Evolutionary conservation across 2,797 vertebrate species (phyloP), one percentile per base, ranked within the genome.

Genomic region (Brachyalestes nurse): DNA sequence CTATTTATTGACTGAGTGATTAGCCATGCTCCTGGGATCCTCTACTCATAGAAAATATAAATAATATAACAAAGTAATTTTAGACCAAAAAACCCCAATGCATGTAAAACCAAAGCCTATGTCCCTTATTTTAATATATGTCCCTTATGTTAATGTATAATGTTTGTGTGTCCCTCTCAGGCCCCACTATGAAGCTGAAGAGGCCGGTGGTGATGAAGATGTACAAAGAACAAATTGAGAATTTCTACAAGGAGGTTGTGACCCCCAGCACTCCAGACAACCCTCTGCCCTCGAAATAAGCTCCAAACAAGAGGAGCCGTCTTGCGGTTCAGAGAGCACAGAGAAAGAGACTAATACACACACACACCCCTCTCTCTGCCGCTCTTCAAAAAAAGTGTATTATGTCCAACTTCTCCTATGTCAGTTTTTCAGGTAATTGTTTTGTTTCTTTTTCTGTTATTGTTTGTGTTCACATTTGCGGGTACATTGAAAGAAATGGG

Each of bases 181-280:
- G 97, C 57, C 97, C 97, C 0, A 98, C 96, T 0, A 94, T 96
- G 94, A 99, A 99, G 91, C 89, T 99, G 82, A 97, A 93, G 92
- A 91, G 97, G 55, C 87, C 93, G 0, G 92, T 91, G 69, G 95
- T 98, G 34, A 40, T n/a, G 40, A 93, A 96, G 88, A 98, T 97
- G 88, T 98, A 98, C 90, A 91, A 86, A 78, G 89, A 93, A 0
- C 94, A 94, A 62, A 96, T 99, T 0, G 92, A 96, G 1, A 93
- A 86, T 88, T 93, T 99, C 62, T 99, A 99, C 60, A 91, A 92
- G 69, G 95, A 96, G 73, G 84, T 92, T 28, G 64, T 85, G 2
- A 94, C 93, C 19, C 95, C 95, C 0, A 89, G 87, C 58, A 93
- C 90, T 70, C 94, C 94, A 0, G 93, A 95, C 76, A 91, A 91